Evolutionary conservation across 2,113 vertebrate species (phyloP).

Genomic region (Chaetura pelagica): DNA sequence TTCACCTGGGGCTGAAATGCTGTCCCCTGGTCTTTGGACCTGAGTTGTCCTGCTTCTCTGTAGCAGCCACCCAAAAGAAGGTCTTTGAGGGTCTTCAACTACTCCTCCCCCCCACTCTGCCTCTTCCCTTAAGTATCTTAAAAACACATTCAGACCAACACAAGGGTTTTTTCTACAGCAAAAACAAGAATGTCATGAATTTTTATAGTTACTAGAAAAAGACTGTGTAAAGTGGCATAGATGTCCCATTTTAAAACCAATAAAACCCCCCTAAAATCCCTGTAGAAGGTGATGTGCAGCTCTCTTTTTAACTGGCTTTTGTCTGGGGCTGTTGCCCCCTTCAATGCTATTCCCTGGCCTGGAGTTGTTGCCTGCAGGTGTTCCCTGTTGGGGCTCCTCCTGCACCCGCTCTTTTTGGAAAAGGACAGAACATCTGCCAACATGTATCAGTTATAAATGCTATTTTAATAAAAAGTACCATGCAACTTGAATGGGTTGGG

Average conservation of each 20-base stretch:
- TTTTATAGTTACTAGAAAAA: neutral
- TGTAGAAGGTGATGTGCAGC: neutral
- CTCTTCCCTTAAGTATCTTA: neutral
- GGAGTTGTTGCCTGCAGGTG: neutral
- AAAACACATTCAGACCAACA: neutral
- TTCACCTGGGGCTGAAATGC: neutral
- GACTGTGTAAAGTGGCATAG: neutral
- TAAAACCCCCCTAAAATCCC: neutral
- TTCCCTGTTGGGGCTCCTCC: constrained; percentile 29
- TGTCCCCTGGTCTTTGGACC: fast-evolving
- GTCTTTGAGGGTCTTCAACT: neutral
- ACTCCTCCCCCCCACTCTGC: neutral
- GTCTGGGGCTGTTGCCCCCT: neutral
- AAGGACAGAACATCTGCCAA: constrained; percentile 59
- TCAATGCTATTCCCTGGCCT: neutral
- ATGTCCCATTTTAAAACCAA: neutral
- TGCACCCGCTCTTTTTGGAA: neutral
- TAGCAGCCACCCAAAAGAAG: neutral
- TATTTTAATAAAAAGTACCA: constrained; percentile 79
- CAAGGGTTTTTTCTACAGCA: neutral
- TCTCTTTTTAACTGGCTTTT: neutral
- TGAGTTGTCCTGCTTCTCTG: fast-evolving
- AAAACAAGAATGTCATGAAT: neutral
- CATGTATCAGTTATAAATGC: constrained; percentile 62
- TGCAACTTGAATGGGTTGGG: neutral